Base-by-base conservation (phyloP, 37 sponge, comb jelly and placozoan species). In the Diacarnus erythraeanus region DNA sequence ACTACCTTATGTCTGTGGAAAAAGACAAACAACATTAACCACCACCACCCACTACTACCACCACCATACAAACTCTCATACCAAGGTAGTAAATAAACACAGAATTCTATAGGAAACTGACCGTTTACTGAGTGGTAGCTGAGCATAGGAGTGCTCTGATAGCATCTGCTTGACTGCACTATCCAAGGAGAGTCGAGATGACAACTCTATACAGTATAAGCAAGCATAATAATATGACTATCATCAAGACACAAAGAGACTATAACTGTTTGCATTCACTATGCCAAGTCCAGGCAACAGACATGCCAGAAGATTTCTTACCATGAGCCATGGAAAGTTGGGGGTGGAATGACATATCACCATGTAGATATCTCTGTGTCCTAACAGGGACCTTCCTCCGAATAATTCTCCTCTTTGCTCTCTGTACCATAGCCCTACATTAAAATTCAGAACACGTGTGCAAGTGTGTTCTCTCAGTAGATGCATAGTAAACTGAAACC, bases 31-130 rank as follows among this genome's bases (percentile, higher is more conserved):
- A 30, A 30, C 68, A 67, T 33, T 38, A 75, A 57, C 33, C 68
- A 34, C 67, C 25, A 64, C 67, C 77, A 83, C 70, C 75, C 83
- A 83, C 77, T 64, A 58, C 41, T 67, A 76, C 77, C 67, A 64
- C 66, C 77, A 76, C 69, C 67, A 68, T 70, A 68, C 84, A 57
- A 69, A 68, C 76, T 22, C 77, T 56, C 69, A n/a, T n/a, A n/a
- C n/a, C n/a, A n/a, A n/a, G n/a, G n/a, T n/a, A n/a, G n/a, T n/a
- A n/a, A n/a, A n/a, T n/a, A n/a, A n/a, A n/a, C n/a, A n/a, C n/a
- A n/a, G n/a, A n/a, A n/a, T n/a, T n/a, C n/a, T n/a, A n/a, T n/a
- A n/a, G n/a, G 54, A 18, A 38, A 74, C 51, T 31, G 38, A 74
- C 77, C 71, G 69, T 43, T 77, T 77, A 6, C 43, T 56, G 22